Percentiles rank a stretch among this genome's conserved stretches.
Conservation (phyloP, 2,113 vertebrate species). For the Hippocampus guttulatus region DNA sequence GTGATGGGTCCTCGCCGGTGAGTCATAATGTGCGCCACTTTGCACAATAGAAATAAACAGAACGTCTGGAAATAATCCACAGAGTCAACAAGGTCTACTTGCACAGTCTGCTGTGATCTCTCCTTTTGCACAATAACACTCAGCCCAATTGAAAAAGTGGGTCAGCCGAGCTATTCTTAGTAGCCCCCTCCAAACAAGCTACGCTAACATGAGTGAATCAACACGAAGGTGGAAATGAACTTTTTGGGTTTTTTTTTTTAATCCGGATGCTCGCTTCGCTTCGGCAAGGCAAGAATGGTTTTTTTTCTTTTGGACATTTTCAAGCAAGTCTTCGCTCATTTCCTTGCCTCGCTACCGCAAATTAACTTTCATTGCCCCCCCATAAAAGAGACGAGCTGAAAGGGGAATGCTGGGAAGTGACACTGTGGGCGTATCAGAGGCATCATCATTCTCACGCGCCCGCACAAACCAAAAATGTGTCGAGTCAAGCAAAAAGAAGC, state of each 20-base stretch:
- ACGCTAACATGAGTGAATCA: slow-evolving; percentile 18
- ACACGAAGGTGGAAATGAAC: slow-evolving; percentile 50
- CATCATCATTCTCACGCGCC: slow-evolving; percentile 41
- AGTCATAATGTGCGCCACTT: not conserved
- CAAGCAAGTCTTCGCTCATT: slow-evolving; percentile 50
- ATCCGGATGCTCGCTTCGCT: slow-evolving; percentile 67
- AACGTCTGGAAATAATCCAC: slow-evolving; percentile 25
- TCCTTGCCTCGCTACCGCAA: slow-evolving; percentile 61
- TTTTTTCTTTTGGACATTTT: slow-evolving; percentile 19
- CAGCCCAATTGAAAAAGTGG: slow-evolving; percentile 63
- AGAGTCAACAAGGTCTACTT: slow-evolving; percentile 4
- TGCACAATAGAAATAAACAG: slow-evolving; percentile 20
- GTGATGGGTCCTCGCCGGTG: not conserved
- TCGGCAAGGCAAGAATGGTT: slow-evolving; percentile 50
- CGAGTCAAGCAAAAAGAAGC: slow-evolving; percentile 27
- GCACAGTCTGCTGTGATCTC: slow-evolving; percentile 41
- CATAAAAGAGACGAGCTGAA: slow-evolving; percentile 30
- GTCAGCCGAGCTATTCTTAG: slow-evolving; percentile 72
- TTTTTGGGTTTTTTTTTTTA: slow-evolving; percentile 60
- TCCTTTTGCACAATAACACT: slow-evolving; percentile 50
- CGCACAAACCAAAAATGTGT: slow-evolving; percentile 53
- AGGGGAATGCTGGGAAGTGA: slow-evolving; percentile 54
- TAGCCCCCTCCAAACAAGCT: slow-evolving; percentile 60
- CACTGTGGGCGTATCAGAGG: slow-evolving; percentile 52
- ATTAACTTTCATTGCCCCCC: not conserved